Evolutionary conservation across 2,113 vertebrate genomes (phyloP), one percentile per base, ranked within the genome.

Genomic region (Phaethornis superciliosus): DNA sequence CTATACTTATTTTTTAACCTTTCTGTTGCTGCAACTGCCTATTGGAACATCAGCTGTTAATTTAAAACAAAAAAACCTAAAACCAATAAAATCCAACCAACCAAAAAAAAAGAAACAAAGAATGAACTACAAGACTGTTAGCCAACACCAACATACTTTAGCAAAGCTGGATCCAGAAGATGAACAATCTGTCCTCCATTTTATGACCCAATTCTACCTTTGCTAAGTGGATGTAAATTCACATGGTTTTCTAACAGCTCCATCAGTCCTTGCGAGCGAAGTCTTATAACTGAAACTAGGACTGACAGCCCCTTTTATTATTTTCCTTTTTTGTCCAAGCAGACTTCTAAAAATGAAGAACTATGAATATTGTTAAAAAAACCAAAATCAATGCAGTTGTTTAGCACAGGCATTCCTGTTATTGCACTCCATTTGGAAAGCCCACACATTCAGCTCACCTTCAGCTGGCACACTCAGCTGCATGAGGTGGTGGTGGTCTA

Each of bases 401-500:
- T 95, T 94, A 93, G 92, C 74, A 76, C 92, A 96, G 93, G 95
- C 96, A 90, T 74, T 90, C 33, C 77, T 52, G 47, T 93, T 93
- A 85, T 56, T 82, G 70, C 86, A 74, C 90, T 63, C 6, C 65
- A 55, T 79, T 94, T 94, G 88, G 94, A 92, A 94, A 96, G 94
- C 95, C 94, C 93, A 92, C 93, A 92, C 83, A 16, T 87, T 93
- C 85, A 69, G 72, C 19, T 2, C 88, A 94, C 96, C 96, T 95
- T 86, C 92, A 78, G 49, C 90, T 64, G 14, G 0, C 94, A 88
- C 91, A 90, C 85, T 93, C 92, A 93, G 92, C 92, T 96, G 93
- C 8, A 7, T 59, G 90, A 89, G 92, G 54, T 80, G 67, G 51
- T 80, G 67, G 69, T 88, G 81, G 54, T 55, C 63, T 94, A 86